These are phyloP conservation scores for Proterorhinus semilunaris DNA, from an alignment of 2,113 vertebrate species.

Conservation along the genomic window DNA sequence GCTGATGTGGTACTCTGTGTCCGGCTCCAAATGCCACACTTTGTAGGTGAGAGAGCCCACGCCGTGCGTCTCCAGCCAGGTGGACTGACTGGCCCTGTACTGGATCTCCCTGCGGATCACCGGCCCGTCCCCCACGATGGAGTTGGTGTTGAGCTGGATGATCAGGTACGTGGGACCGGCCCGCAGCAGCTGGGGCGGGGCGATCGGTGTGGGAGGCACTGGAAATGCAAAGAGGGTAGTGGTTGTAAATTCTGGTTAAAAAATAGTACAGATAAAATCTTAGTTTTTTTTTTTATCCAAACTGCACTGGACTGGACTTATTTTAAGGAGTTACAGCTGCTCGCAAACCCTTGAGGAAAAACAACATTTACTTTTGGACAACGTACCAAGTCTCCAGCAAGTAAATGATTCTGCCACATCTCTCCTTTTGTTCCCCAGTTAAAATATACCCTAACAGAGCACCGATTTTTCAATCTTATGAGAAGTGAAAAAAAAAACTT, in stretches of 20 bases:
- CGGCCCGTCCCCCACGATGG: slow-evolving; percentile 90
- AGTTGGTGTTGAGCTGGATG: slow-evolving; percentile 95
- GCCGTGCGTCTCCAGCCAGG: slow-evolving; percentile 88
- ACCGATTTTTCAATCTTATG: slow-evolving; percentile 49
- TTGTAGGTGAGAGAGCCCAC: slow-evolving; percentile 94
- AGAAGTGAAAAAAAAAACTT: slow-evolving; percentile 18
- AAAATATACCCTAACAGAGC: too few species aligned
- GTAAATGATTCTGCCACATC: slow-evolving; percentile 28
- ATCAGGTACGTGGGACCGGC: slow-evolving; percentile 94
- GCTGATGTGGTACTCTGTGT: slow-evolving; percentile 94
- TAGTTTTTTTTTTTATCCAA: too few species aligned
- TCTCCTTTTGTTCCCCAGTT: slow-evolving; percentile 1
- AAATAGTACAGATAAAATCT: too few species aligned
- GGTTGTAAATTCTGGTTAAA: too few species aligned
- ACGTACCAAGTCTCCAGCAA: slow-evolving; percentile 9
- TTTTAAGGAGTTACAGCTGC: neutral
- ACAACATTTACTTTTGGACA: neutral
- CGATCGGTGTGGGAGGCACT: slow-evolving; percentile 93
- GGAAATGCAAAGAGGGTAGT: slow-evolving; percentile 11
- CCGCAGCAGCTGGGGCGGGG: slow-evolving; percentile 89
- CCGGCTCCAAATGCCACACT: slow-evolving; percentile 94
- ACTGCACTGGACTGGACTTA: too few species aligned
- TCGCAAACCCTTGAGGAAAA: neutral
- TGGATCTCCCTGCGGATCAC: slow-evolving; percentile 95
- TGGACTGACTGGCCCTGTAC: slow-evolving; percentile 89